These are phyloP conservation scores for Bombus pyrosoma DNA, from an alignment of 1,140 invertebrate genomes.

Conservation along the genomic window DNA sequence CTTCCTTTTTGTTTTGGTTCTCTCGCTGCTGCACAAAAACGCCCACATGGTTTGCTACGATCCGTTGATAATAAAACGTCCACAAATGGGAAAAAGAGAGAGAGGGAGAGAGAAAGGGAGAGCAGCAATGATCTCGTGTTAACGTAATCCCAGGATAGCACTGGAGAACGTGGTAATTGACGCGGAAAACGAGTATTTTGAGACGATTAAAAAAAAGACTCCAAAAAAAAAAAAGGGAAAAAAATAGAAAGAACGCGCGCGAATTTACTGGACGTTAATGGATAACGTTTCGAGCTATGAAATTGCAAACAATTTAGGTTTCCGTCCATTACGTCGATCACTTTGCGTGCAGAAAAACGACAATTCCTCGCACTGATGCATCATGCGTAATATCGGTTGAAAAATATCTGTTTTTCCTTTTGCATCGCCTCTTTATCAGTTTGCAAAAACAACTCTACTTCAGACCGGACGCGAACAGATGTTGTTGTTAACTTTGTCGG, in stretches of 20 bases:
- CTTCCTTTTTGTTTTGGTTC: background rate
- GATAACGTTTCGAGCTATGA: conserved; percentile 11
- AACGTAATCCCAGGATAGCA: background rate
- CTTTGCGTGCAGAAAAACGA: background rate
- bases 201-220: background rate
- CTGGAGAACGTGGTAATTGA: background rate
- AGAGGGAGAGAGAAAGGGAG: background rate
- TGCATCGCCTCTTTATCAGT: background rate
- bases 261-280: conserved; percentile 3
- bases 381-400: background rate
- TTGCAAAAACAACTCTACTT: background rate
- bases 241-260: background rate
- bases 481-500: background rate
- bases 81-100: too few species aligned
- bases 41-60: background rate
- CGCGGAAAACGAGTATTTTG: conserved; percentile 2
- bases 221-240: background rate
- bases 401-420: background rate
- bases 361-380: background rate
- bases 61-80: background rate
- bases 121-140: background rate
- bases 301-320: conserved; percentile 33
- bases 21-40: background rate
- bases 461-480: background rate
- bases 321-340: conserved; percentile 18